Percentiles rank a stretch among this genome's conserved stretches.
Evolutionary conservation across 2,113 vertebrate genomes (phyloP).

Genomic region (Desmodus rotundus): DNA sequence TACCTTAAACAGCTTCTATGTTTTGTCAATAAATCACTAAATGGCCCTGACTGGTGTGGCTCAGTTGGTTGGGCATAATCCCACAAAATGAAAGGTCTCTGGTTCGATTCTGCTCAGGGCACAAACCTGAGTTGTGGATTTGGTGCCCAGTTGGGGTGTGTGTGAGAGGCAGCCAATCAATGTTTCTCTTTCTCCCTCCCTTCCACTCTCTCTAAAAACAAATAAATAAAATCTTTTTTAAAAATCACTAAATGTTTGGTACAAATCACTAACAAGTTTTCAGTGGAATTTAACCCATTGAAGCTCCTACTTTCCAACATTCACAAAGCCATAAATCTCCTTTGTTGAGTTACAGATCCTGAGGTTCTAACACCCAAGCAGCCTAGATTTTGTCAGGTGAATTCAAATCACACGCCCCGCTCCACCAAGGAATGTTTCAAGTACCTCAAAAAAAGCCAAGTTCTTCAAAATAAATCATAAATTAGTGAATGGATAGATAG

Average conservation of each 20-base stretch:
- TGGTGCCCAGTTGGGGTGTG: no score
- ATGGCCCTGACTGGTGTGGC: neutral
- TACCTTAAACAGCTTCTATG: neutral
- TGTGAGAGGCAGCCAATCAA: no score
- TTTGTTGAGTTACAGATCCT: neutral
- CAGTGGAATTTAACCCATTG: neutral
- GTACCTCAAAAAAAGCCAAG: neutral
- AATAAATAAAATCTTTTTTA: neutral
- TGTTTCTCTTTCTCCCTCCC: no score
- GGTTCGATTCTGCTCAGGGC: no score
- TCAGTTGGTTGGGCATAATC: no score
- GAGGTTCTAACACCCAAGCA: neutral
- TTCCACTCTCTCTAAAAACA: no score
- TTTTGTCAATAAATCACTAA: constrained; percentile 28
- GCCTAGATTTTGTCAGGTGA: neutral
- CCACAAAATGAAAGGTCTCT: no score
- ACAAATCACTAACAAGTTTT: neutral
- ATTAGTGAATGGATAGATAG: neutral
- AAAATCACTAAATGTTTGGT: neutral
- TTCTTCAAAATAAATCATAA: neutral
- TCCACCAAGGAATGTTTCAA: neutral
- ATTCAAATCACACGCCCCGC: no score
- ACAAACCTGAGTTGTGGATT: no score
- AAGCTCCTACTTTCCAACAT: neutral
- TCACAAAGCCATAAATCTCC: neutral